These are phyloP conservation scores for Paramormyrops hopkinsi DNA, from an alignment of 2,797 vertebrate species.

Conservation along the genomic window DNA sequence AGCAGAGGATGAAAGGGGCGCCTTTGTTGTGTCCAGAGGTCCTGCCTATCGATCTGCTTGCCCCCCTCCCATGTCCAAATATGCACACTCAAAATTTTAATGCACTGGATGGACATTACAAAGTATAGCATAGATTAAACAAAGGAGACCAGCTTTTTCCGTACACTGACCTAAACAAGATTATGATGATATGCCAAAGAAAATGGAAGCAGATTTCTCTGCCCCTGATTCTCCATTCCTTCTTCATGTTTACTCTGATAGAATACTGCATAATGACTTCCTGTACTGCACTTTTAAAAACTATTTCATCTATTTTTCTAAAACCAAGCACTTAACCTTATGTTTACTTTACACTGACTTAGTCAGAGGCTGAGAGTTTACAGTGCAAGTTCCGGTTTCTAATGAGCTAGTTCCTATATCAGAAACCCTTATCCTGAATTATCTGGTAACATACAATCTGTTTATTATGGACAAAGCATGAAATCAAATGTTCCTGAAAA, in stretches of 20 bases:
- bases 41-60: constrained; percentile 36
- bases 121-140: constrained; percentile 21
- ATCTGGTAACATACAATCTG: neutral
- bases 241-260: neutral
- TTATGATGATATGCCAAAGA: constrained; percentile 33
- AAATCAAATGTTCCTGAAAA: neutral
- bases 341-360: neutral
- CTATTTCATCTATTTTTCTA: neutral
- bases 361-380: neutral
- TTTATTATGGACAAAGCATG: neutral
- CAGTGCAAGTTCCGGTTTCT: neutral
- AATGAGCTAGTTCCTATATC: neutral
- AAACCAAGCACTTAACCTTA: neutral
- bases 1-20: constrained; percentile 38
- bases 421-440: neutral
- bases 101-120: constrained; percentile 31
- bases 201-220: neutral
- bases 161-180: constrained; percentile 39
- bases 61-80: neutral
- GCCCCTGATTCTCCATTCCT: neutral
- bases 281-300: neutral
- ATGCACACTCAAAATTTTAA: constrained; percentile 28
- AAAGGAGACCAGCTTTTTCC: constrained; percentile 30
- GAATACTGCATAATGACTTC: neutral
- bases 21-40: constrained; percentile 40